Evolutionary conservation across 2,888 invertebrate species (phyloP), one percentile per base, ranked within the genome.

Genomic region (Caenorhabditis sulstoni): DNA sequence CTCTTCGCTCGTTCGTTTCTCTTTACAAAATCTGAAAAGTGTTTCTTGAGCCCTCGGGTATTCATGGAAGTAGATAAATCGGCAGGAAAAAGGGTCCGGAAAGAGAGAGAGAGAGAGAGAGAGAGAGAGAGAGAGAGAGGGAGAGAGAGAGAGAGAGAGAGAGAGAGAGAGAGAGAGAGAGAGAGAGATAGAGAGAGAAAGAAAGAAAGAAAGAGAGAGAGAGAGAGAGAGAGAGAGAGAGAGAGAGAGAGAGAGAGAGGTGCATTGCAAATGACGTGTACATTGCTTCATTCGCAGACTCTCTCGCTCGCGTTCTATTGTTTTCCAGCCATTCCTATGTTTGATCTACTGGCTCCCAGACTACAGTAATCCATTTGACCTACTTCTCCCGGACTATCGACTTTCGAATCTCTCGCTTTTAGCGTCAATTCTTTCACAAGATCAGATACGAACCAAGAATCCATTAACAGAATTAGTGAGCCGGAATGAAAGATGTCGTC

Each of bases 221-320:
- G 45, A 29, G 18, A 55, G 45, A 66, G n/a, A 18, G 44, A 22
- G n/a, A 35, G 22, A 14, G n/a, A 7, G 11, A 39, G 52, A 47
- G 39, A 37, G 45, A 52, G 52, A 37, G 49, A 57, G 47, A 53
- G 52, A 52, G 16, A 14, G 16, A 39, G 64, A 64, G 64, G 49
- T 57, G 41, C 49, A 64, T 71, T 71, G 62, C 71, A 66, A 53
- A 65, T 66, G 73, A 65, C 65, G 58, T 59, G 37, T 58, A 5
- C 29, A 20, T 44, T 20, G 20, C 29, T 12, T 59, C 23, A 35
- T 44, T 49, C 49, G 20, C 58, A 29, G 57, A 64, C 37, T 61
- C 16, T 29, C 29, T 29, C n/a, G n/a, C 29, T 29, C 29, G 29
- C 4, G 4, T 29, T 7, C 29, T 29, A 5, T 29, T 29, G 29